Evolutionary conservation across 1,140 invertebrate genomes (phyloP), one percentile per base, ranked within the genome.

Genomic region (Aporrectodea caliginosa): DNA sequence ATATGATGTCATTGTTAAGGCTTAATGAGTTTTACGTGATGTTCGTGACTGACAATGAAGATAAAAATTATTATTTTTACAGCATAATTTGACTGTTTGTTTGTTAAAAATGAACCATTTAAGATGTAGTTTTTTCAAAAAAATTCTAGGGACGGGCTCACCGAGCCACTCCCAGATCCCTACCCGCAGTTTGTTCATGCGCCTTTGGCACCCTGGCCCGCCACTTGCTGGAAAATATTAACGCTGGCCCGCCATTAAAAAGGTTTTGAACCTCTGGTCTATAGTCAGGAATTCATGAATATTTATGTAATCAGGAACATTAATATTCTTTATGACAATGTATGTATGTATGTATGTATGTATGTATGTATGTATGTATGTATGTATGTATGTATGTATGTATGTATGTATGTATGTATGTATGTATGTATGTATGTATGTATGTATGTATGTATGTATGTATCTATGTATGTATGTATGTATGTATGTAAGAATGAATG

Each of bases 371-470:
- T 74, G 34, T 31, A 74, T n/a, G n/a, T n/a, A n/a, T n/a, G n/a
- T n/a, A n/a, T n/a, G n/a, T n/a, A n/a, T 29, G 1, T 1, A 31
- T 1, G 29, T 29, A 74, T 34, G 29, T 27, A 14, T 70, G 35
- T 77, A 27, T 27, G 16, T 58, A 35, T 77, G 35, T 77, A 14
- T 77, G 75, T 77, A 29, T 77, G 33, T 77, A 35, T 29, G 75
- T 58, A 68, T 58, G 75, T 58, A 14, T 77, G 75, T 58, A 58
- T 58, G 75, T 58, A 69, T 29, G 75, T 31, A 16, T 27, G 75
- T 27, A 77, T 77, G 75, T 71, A 34, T 77, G 76, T 2, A 31
- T 77, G 76, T 14, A 27, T 77, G 76, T 31, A 31, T 77, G 76
- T 73, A 77, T 77, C 35, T 29, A 31, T 69, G 35, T 73, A 16